Conservation (phyloP, 2,797 vertebrate species). For the Cryptoprocta ferox region DNA sequence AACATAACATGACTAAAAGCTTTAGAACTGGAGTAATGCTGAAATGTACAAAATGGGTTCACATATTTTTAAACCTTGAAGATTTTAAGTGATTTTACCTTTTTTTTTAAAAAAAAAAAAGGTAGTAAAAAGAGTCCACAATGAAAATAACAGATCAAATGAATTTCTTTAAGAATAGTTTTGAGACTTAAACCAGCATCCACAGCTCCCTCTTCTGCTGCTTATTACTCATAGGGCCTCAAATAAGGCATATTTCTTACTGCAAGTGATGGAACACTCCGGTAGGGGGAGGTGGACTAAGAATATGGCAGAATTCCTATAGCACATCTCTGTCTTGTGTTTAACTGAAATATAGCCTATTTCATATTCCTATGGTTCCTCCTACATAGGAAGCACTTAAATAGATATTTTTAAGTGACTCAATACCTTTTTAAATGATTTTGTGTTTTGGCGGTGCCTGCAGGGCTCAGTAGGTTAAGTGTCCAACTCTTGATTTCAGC, state of each 20-base stretch:
- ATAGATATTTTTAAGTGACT: background rate
- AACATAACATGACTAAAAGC: slow-evolving; percentile 58
- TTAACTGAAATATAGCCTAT: background rate
- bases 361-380: background rate
- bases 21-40: background rate
- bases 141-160: background rate
- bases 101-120: background rate
- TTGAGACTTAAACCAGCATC: background rate
- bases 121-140: background rate
- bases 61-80: background rate
- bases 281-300: accelerated
- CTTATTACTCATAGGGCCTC: background rate
- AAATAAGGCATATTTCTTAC: background rate
- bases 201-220: background rate
- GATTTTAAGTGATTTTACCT: background rate
- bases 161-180: background rate
- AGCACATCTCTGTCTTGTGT: background rate
- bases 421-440: background rate
- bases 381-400: background rate
- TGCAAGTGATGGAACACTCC: background rate
- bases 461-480: too few species aligned
- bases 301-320: background rate
- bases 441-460: background rate
- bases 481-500: too few species aligned
- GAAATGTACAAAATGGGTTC: slow-evolving; percentile 1